Conservation (phyloP, 30 jellyfish, hydroid and myxozoan genomes). For the Nemopilema nomurai region DNA sequence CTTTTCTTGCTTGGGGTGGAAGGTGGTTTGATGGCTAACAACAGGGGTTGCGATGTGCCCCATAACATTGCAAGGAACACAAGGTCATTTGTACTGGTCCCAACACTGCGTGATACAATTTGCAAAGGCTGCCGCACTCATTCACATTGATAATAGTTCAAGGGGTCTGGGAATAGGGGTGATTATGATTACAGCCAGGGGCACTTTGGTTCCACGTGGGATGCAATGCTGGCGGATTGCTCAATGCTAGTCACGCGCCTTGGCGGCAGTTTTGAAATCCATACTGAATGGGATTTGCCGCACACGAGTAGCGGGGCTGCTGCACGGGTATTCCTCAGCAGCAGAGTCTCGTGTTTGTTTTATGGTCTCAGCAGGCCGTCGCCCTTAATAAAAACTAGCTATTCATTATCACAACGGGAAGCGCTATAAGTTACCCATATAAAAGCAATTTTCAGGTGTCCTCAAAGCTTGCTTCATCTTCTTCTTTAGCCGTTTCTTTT, state of each 20-base stretch:
- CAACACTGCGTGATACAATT: too few species aligned
- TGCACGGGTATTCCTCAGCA: not conserved
- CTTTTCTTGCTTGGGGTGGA: too few species aligned
- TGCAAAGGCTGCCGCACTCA: too few species aligned
- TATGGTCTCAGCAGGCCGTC: not conserved
- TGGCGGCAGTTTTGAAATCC: not conserved
- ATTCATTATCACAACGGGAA: not conserved
- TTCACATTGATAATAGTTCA: too few species aligned
- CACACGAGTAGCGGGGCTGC: not conserved
- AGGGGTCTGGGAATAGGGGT: too few species aligned
- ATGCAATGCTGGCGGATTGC: not conserved
- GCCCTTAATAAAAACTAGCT: not conserved
- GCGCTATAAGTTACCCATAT: constrained; percentile 54
- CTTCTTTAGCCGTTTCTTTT: constrained; percentile 62
- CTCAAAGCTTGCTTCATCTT: constrained; percentile 62
- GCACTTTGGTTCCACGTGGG: not conserved
- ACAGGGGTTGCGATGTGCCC: too few species aligned
- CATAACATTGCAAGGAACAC: too few species aligned
- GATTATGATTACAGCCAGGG: too few species aligned
- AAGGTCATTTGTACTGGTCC: too few species aligned
- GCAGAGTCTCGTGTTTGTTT: not conserved
- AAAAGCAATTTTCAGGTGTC: constrained; percentile 60
- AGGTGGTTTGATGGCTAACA: too few species aligned
- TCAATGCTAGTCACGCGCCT: not conserved
- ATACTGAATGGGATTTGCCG: not conserved